Conservation (phyloP, 2,113 vertebrate species). For the Cyrtonyx montezumae region DNA sequence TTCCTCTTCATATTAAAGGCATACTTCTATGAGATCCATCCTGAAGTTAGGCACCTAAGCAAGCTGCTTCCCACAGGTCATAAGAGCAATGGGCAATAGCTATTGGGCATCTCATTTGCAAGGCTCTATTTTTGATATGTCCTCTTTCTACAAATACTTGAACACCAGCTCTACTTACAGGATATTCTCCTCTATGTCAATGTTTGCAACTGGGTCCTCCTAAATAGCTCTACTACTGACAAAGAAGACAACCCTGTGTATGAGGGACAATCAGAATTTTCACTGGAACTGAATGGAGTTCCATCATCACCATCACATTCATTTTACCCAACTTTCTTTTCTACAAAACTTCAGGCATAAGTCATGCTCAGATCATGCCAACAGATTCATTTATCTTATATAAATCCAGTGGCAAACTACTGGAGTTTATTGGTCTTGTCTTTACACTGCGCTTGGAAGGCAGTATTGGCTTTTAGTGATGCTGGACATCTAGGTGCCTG, state of each 20-base stretch:
- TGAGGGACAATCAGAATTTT: neutral
- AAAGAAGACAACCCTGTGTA: accelerated
- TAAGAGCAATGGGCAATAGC: neutral
- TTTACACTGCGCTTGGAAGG: neutral
- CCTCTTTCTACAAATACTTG: neutral
- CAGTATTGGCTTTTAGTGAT: neutral
- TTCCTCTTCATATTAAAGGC: neutral
- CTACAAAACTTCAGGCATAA: neutral
- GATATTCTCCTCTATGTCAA: accelerated
- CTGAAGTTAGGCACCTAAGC: neutral
- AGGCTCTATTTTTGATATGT: neutral
- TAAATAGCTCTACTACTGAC: neutral
- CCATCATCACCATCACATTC: neutral
- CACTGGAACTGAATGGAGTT: accelerated
- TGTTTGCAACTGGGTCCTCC: neutral
- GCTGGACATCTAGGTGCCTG: neutral
- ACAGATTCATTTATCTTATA: neutral
- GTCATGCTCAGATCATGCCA: accelerated
- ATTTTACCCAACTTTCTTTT: neutral
- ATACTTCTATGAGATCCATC: neutral
- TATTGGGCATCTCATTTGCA: neutral
- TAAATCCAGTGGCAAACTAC: neutral
- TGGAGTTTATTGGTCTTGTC: neutral
- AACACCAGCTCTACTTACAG: neutral
- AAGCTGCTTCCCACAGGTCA: neutral